phyloP scores from a whole-genome alignment of 2,113 vertebrate species.

The Dinomys branickii region DNA sequence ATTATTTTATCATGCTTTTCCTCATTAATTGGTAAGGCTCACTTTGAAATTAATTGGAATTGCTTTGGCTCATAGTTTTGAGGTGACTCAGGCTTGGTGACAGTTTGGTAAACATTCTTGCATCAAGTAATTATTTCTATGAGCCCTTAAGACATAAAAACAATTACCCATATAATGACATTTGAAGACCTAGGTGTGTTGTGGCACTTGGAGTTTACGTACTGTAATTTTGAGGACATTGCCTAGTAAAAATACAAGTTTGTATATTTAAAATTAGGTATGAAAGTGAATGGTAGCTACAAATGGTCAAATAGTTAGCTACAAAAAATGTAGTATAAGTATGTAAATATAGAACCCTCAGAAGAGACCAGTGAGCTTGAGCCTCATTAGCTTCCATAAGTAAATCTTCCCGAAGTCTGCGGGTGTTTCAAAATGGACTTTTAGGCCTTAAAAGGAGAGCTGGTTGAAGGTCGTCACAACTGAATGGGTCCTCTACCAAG shows the following conservation, averaged over 20 bases:
- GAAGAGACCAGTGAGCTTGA: neutral
- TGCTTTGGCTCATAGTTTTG: neutral
- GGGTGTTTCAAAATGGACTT: neutral
- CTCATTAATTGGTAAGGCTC: neutral
- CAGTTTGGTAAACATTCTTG: neutral
- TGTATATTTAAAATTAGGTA: neutral
- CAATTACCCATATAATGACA: neutral
- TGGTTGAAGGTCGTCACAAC: neutral
- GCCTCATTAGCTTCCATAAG: neutral
- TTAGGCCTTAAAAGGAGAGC: neutral
- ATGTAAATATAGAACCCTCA: neutral
- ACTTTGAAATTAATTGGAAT: neutral
- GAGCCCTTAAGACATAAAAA: neutral
- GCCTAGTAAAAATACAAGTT: neutral
- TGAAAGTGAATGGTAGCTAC: neutral
- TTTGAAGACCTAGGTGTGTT: neutral
- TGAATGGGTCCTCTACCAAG: neutral
- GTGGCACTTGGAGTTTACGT: neutral
- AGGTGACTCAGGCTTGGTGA: neutral
- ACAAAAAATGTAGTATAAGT: neutral
- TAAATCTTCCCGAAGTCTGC: neutral
- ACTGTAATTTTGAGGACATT: neutral
- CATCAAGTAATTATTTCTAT: neutral
- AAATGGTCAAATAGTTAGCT: neutral
- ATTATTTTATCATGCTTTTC: neutral